phyloP scores from a whole-genome alignment of 2,113 vertebrate species.

The Vimba vimba region DNA sequence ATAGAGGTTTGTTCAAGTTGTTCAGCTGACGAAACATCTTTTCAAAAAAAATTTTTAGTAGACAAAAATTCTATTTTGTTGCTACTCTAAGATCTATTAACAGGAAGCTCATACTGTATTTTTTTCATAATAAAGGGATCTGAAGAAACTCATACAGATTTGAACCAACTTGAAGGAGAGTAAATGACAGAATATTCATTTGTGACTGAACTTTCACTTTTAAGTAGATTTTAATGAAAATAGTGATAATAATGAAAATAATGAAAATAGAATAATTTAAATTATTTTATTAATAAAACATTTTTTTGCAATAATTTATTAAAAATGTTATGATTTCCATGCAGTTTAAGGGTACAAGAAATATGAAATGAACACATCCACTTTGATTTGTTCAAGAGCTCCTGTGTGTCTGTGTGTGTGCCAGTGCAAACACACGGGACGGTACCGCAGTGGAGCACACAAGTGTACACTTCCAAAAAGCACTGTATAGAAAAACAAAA shows the following conservation, averaged over 20 bases:
- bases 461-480: conserved; percentile 80
- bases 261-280: conserved; percentile 58
- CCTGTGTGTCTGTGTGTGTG: conserved; percentile 49
- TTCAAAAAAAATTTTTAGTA: neutral
- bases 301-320: conserved; percentile 88
- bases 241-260: neutral
- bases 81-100: too few species aligned
- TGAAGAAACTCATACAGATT: neutral
- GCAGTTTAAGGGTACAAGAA: conserved; percentile 87
- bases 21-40: neutral
- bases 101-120: too few species aligned
- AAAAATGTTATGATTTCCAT: conserved; percentile 86
- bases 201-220: neutral
- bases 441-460: conserved; percentile 82
- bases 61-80: too few species aligned
- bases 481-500: conserved; percentile 81
- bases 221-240: neutral
- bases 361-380: conserved; percentile 84
- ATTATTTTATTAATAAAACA: conserved; percentile 88
- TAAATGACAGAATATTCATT: neutral
- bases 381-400: conserved; percentile 77
- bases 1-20: neutral
- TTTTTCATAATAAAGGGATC: neutral
- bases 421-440: conserved; percentile 76
- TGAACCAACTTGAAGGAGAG: neutral